Evolutionary conservation across 2,113 vertebrate genomes (phyloP), one percentile per base, ranked within the genome.

Genomic region (Catagonus wagneri): DNA sequence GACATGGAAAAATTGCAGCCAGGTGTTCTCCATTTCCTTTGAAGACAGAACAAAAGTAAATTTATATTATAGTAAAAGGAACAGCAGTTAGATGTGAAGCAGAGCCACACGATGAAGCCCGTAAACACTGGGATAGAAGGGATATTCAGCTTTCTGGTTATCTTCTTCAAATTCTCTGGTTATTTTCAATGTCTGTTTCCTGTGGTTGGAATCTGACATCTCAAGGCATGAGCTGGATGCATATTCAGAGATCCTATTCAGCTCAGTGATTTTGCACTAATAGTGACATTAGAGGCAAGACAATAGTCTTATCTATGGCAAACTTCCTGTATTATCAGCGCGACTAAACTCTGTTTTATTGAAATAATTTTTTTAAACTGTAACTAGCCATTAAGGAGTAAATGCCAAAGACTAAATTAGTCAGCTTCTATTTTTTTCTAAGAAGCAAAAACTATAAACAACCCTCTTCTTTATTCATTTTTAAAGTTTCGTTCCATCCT

Each of bases 1-100:
- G 58, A 92, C 92, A 85, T 93, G 74, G 86, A 94, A 91, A 86
- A 90, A 93, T 52, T 78, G 39, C 44, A 29, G 58, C 12, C 85
- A 95, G 68, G 20, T 96, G 63, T 89, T 95, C 68, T 89, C 56
- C 44, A 36, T 91, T 89, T 97, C 83, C 90, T 95, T 50, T 87
- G 65, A 89, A 54, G 63, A 63, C 12, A 89, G 83, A 75, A 87
- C 68, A 83, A 79, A 93, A 94, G 39, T 83, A 36, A 93, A 54
- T 89, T 58, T 80, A 56, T 4, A 84, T 11, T 61, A 7, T 52
- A 65, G 69, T 29, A 44, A 58, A 79, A 66, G 39, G 9, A 69
- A 66, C 22, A 65, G 54, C 72, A 52, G 22, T 63, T 34, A 60
- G 74, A 85, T 61, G 39, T 56, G 72, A 96, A 83, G 23, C 87